Base-by-base conservation (phyloP, 2,797 vertebrate species). In the Poecilia picta region DNA sequence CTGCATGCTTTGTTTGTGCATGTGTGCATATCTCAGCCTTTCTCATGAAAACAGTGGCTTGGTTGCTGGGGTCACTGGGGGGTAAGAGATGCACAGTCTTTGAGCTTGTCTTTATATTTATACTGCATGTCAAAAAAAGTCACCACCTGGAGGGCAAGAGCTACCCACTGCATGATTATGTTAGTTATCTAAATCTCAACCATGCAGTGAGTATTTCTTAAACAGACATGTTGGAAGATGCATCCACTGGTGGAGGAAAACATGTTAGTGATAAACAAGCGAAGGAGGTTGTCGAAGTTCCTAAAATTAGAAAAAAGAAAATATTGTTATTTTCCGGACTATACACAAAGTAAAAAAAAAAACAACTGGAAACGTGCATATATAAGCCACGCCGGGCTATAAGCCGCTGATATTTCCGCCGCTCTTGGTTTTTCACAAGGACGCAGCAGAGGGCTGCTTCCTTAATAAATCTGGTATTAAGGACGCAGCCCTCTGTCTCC, bases 1-100 rank as follows among this genome's bases (percentile, higher is more conserved):
- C 13, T 86, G 92, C 86, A 89, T 91, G 90, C 81, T 81, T 43
- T 12, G 43, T 78, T 75, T 51, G 77, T 75, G 78, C 39, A 62
- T 45, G 72, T 64, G 33, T 12, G 55, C 45, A 12, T 57, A 59
- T 20, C 25, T 39, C 36, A 55, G 53, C 18, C 47, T 72, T 45
- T 64, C 43, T 73, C 8, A 43, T 72, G 28, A 80, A 75, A 46
- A 46, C 46, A 36, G 13, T 41, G 25, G 31, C 39, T 79, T n/a
- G 31, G 12, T 76, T 72, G 20, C 72, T 41, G 51, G 70, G 28
- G 15, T 75, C 41, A 78, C 8, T 78, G 5, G 80, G 25, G 59
- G 51, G 36, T 75, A 76, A 85, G 73, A 43, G 10, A 64, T 68
- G 5, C 74, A 3, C 2, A 64, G 18, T 81, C 18, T 75, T 16